Evolutionary conservation across 1,140 invertebrate species (phyloP).

Genomic region (Trichomalopsis sarcophagae): DNA sequence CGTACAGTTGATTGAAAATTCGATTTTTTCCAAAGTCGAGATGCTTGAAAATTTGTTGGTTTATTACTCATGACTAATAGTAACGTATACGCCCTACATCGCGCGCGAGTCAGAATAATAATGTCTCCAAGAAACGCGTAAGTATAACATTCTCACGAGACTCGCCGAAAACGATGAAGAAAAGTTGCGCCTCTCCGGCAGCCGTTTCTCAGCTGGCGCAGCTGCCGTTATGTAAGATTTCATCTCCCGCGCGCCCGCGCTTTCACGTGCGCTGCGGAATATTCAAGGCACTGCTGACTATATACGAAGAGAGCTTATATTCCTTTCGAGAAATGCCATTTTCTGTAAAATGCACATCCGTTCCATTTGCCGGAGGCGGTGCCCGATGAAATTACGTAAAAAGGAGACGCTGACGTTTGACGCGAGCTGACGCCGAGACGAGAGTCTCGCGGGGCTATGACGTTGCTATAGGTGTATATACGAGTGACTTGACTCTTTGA

Average conservation of each 20-base stretch:
- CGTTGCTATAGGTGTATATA: background rate
- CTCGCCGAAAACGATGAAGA: background rate
- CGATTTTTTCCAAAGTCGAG: no score
- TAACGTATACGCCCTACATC: no score
- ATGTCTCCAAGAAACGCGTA: background rate
- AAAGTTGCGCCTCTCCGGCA: background rate
- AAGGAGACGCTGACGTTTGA: constrained; percentile 23
- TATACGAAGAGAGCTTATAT: background rate
- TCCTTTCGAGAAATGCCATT: constrained; percentile 32
- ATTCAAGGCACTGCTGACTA: background rate
- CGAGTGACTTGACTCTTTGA: background rate
- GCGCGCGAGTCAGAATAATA: background rate
- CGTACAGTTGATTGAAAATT: no score
- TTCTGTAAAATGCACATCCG: constrained; percentile 43
- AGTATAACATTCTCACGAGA: background rate
- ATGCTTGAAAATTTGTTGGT: no score
- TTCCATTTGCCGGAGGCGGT: constrained; percentile 15
- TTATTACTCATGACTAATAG: no score
- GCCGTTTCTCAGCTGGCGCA: background rate
- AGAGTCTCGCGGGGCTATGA: background rate
- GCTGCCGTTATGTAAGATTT: background rate
- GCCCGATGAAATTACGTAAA: constrained; percentile 32
- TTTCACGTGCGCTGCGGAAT: background rate
- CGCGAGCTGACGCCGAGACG: background rate
- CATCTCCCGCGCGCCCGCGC: background rate